Percentiles rank a stretch among this genome's conserved stretches.
Conservation (phyloP, 2,113 vertebrate species). For the Carettochelys insculpta region DNA sequence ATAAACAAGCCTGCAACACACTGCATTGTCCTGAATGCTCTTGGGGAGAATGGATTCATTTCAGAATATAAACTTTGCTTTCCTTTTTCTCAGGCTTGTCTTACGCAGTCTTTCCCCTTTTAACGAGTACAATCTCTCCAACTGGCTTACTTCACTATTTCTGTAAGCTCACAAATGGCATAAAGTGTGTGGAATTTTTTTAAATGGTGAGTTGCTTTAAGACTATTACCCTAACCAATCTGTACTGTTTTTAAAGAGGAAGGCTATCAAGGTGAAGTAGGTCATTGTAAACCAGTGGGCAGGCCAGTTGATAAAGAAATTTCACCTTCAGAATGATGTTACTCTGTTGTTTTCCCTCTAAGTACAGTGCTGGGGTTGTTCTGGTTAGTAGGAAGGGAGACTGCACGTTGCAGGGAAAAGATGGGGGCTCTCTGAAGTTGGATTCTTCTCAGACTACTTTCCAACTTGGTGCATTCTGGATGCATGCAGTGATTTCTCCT, state of each 20-base stretch:
- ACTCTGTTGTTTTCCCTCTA: neutral
- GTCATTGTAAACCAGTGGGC: neutral
- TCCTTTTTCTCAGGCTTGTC: neutral
- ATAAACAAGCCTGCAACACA: neutral
- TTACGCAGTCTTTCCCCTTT: neutral
- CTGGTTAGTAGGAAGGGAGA: neutral
- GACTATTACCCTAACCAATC: neutral
- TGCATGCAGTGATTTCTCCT: fast-evolving
- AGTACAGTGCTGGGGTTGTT: neutral
- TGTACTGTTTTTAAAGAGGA: neutral
- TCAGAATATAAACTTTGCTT: neutral
- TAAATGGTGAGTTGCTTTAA: neutral
- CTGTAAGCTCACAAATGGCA: fast-evolving
- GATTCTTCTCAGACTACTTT: neutral
- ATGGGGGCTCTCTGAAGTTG: neutral
- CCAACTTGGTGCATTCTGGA: fast-evolving
- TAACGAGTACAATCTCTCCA: neutral
- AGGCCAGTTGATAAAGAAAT: neutral
- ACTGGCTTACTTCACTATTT: neutral
- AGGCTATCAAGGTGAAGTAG: neutral
- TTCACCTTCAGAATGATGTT: neutral
- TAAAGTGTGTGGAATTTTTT: too few relatives aligned
- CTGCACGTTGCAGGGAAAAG: fast-evolving
- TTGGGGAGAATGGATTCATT: neutral
- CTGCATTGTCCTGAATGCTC: neutral